These are phyloP conservation scores for Falco punctatus DNA, from an alignment of 2,113 vertebrate species.

Conservation along the genomic window DNA sequence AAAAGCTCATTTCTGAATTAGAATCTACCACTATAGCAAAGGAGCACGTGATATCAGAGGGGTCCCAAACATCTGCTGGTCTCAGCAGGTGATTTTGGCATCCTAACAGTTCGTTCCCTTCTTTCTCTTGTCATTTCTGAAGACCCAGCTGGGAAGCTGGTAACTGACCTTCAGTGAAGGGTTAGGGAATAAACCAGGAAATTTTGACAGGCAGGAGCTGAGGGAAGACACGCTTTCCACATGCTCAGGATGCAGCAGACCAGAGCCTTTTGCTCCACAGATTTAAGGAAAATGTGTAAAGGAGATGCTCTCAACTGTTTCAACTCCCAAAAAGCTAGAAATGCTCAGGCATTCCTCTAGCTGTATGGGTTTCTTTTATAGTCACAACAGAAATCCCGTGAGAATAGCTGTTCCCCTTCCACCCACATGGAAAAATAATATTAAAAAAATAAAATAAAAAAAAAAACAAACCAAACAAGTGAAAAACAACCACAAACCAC, in stretches of 20 bases:
- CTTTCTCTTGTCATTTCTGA: background rate
- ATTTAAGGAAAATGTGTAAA: background rate
- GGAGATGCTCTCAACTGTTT: background rate
- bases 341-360: background rate
- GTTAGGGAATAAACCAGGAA: background rate
- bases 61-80: accelerated
- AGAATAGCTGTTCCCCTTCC: background rate
- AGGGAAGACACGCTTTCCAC: background rate
- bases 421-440: background rate
- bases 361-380: background rate
- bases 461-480: background rate
- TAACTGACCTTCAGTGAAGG: background rate
- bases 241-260: background rate
- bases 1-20: background rate
- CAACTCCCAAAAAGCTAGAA: background rate
- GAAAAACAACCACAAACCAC: background rate
- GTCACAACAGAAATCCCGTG: background rate
- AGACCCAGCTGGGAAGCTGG: background rate
- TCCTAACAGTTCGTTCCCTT: background rate
- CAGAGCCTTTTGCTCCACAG: background rate
- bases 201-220: background rate
- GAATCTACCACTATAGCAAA: background rate
- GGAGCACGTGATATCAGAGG: background rate
- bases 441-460: background rate
- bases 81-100: background rate